Conservation (phyloP, 2,888 invertebrate genomes). For the Panzeria rudis region DNA sequence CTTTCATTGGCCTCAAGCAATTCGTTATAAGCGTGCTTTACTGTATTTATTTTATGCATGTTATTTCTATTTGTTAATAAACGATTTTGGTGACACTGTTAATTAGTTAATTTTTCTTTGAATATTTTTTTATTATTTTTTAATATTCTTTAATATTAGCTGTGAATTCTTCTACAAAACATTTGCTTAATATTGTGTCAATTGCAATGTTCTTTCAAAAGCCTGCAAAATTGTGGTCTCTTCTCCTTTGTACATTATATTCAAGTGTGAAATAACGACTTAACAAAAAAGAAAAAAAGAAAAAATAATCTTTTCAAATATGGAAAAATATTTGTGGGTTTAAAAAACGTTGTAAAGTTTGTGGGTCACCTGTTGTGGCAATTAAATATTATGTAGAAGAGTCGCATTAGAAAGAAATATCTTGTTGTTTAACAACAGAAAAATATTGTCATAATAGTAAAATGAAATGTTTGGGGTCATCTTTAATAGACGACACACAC, state of each 20-base stretch:
- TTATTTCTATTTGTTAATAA: not conserved
- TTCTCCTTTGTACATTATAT: not conserved
- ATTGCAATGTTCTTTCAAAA: conserved; percentile 20
- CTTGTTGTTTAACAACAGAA: conserved; percentile 13
- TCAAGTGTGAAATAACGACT: conserved; percentile 10
- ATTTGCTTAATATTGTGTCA: conserved; percentile 16
- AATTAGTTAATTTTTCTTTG: not conserved
- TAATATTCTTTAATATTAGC: not conserved
- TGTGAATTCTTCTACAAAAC: not conserved
- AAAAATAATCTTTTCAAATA: conserved; percentile 20
- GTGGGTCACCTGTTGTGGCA: conserved; percentile 45
- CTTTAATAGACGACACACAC: not conserved
- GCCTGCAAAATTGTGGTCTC: conserved; percentile 4
- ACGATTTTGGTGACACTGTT: not conserved
- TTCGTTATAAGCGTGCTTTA: no score
- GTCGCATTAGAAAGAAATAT: conserved; percentile 41
- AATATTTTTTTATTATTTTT: not conserved
- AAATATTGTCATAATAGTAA: conserved; percentile 17
- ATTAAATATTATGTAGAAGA: conserved; percentile 35
- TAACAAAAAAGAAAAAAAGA: not conserved
- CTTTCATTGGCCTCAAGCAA: no score
- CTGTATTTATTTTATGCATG: not conserved
- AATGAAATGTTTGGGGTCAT: conserved; percentile 15
- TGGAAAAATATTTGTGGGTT: conserved; percentile 9
- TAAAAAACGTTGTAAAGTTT: conserved; percentile 30